Percentiles rank a stretch among this genome's conserved stretches.
Conservation (phyloP, 2,113 vertebrate genomes). For the Mirza zaza region DNA sequence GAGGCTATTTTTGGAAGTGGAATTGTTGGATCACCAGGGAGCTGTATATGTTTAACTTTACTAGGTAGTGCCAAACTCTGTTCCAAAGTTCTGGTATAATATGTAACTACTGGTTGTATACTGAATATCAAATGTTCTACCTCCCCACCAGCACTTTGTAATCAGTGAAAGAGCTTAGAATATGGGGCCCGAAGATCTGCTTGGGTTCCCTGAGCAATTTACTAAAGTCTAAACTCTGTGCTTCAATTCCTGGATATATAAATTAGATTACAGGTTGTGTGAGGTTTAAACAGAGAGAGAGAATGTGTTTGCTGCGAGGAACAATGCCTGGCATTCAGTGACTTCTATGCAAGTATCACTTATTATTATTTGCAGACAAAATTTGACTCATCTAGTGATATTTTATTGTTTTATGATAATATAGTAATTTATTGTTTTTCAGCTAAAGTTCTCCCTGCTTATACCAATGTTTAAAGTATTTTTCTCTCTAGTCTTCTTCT, state of each 20-base stretch:
- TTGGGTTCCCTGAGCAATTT: neutral
- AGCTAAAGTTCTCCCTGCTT: neutral
- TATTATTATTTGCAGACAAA: neutral
- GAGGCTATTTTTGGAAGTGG: neutral
- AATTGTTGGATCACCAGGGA: neutral
- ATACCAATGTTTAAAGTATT: neutral
- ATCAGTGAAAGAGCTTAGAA: neutral
- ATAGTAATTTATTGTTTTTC: neutral
- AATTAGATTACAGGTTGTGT: neutral
- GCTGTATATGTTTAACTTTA: neutral
- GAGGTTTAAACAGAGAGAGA: neutral
- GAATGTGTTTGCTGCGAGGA: neutral
- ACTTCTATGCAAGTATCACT: too few species aligned
- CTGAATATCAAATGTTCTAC: neutral
- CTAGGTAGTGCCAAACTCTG: neutral
- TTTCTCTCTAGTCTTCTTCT: neutral
- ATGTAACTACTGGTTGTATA: neutral
- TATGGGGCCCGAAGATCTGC: neutral
- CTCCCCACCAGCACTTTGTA: neutral
- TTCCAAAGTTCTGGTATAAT: neutral
- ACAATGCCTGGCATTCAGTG: neutral
- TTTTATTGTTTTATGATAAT: neutral
- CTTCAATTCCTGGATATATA: neutral
- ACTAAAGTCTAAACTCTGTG: neutral
- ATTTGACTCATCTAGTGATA: neutral